Conservation (phyloP, 2,797 vertebrate species). For the Amniataba percoides region DNA sequence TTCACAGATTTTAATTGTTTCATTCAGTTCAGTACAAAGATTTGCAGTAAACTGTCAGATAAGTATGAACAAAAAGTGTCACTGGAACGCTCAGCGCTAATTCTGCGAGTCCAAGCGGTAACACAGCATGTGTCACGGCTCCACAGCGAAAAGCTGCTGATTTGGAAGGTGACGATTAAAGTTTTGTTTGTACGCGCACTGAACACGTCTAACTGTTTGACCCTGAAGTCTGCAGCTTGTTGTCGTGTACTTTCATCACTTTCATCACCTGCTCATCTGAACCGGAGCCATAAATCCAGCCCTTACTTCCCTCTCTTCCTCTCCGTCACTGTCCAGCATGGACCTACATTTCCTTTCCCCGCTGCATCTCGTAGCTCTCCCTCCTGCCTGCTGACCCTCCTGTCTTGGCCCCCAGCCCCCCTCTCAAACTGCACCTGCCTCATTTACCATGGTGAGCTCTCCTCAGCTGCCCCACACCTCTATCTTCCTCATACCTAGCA, state of each 20-base stretch:
- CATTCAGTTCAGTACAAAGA: not conserved
- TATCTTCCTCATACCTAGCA: constrained; percentile 50
- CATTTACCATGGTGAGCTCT: constrained; percentile 65
- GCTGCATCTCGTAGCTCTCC: constrained; percentile 40
- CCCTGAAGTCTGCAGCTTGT: not conserved
- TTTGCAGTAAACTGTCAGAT: not conserved
- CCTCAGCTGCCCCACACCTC: constrained; percentile 53
- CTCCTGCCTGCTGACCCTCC: constrained; percentile 57
- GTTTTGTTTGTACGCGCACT: not conserved
- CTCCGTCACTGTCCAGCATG: constrained; percentile 44
- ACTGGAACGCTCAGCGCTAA: no score
- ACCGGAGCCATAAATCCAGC: constrained; percentile 31
- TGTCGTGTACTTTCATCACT: not conserved
- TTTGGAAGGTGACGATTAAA: not conserved
- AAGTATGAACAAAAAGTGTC: no score
- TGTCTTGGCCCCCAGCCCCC: constrained; percentile 47
- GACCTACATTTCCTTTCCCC: constrained; percentile 38
- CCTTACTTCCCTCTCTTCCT: constrained; percentile 28
- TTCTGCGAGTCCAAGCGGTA: not conserved
- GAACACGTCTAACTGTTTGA: not conserved
- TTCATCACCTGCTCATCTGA: constrained; percentile 37
- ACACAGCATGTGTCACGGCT: not conserved
- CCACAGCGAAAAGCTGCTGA: not conserved
- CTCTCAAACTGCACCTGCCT: constrained; percentile 75
- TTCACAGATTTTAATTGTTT: not conserved